A percentile compares a stretch with the other conserved stretches of the same genome.
These are phyloP conservation scores for Hippocampus zosterae DNA, from an alignment of 2,113 vertebrate species.

Conservation along the genomic window DNA sequence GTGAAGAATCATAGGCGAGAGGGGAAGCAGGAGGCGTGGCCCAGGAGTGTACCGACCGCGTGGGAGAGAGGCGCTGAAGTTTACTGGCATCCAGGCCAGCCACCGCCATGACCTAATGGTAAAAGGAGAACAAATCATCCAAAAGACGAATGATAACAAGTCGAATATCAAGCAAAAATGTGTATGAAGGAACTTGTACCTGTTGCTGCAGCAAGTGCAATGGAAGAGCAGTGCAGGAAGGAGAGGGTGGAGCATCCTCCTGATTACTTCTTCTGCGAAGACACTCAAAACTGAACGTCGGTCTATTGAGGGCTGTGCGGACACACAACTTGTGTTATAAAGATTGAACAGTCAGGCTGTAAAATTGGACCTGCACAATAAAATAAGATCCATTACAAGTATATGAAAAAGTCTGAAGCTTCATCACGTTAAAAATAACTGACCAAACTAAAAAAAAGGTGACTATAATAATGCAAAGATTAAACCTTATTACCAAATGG, in stretches of 20 bases:
- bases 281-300: conserved; percentile 93
- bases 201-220: conserved; percentile 93
- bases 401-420: too few species aligned
- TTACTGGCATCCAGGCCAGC: conserved; percentile 87
- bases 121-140: neutral
- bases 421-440: too few species aligned
- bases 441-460: too few species aligned
- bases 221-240: conserved; percentile 81
- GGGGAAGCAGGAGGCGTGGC: conserved; percentile 90
- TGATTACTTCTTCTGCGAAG: conserved; percentile 85
- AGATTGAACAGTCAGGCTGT: neutral
- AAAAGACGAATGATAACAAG: neutral
- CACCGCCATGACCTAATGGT: conserved; percentile 86
- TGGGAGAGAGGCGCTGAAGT: conserved; percentile 82
- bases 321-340: neutral
- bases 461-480: too few species aligned
- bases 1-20: conserved; percentile 70
- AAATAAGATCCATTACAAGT: too few species aligned
- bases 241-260: conserved; percentile 74
- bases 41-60: conserved; percentile 86
- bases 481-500: too few species aligned
- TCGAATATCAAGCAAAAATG: neutral
- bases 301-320: conserved; percentile 77
- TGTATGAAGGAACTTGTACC: conserved; percentile 57
- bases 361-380: too few species aligned